Percentiles rank a stretch among this genome's conserved stretches.
phyloP scores from a whole-genome alignment of 2,797 vertebrate genomes.

The Chaetophractus vellerosus region DNA sequence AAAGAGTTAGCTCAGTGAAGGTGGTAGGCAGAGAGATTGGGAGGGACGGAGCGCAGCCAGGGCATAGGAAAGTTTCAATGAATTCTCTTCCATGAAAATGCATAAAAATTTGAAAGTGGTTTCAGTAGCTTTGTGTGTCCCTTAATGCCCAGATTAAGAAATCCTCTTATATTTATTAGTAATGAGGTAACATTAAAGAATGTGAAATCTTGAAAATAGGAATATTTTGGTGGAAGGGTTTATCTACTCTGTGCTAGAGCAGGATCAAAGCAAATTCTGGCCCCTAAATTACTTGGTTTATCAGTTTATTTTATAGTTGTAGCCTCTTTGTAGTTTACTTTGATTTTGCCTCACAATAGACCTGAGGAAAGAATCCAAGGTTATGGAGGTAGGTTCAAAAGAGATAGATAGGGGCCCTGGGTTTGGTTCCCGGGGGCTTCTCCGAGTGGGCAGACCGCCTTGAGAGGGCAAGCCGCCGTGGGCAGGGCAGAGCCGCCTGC shows the following conservation, averaged over 20 bases:
- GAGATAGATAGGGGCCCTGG: no score
- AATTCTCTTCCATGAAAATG: constrained; percentile 27
- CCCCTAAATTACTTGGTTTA: neutral
- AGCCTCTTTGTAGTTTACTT: constrained; percentile 2
- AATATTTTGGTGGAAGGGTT: constrained; percentile 8
- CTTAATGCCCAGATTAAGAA: neutral
- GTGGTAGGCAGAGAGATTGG: neutral
- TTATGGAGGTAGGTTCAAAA: neutral
- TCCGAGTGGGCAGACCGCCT: no score
- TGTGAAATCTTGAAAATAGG: constrained; percentile 15
- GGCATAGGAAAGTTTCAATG: neutral
- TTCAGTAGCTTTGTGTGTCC: constrained; percentile 5
- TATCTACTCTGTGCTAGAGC: neutral
- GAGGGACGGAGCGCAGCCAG: neutral
- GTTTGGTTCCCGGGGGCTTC: no score
- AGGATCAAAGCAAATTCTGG: constrained; percentile 50
- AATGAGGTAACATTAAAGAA: constrained; percentile 15
- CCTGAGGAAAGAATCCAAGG: constrained; percentile 6
- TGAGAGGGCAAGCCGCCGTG: no score
- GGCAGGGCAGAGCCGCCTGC: no score
- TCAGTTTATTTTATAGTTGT: neutral
- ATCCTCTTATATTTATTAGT: constrained; percentile 9
- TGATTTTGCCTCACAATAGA: constrained; percentile 32
- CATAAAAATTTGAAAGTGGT: constrained; percentile 44
- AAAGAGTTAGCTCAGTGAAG: neutral